Base-by-base conservation (phyloP, 2,888 invertebrate genomes). In the Amaurobius ferox region DNA sequence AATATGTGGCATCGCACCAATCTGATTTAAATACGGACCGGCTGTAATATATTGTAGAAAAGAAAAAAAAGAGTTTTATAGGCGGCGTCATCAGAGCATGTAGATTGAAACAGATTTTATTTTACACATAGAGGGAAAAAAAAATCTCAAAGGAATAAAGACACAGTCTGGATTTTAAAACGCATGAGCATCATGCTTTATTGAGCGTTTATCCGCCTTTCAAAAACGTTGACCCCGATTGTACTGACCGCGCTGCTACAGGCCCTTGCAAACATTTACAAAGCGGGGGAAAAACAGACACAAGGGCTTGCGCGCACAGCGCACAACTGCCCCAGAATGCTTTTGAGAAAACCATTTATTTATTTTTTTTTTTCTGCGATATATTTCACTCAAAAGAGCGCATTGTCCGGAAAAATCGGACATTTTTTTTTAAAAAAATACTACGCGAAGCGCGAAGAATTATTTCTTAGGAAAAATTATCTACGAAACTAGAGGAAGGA, bases 151-250 rank as follows among this genome's bases (percentile, higher is more conserved):
- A 35, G 11, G 35, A 35, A 35, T 35, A 11, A 35, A 35, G 11
- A 35, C 11, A 11, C 35, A 35, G 35, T 7, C 35, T 16, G 16
- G 44, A 44, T 44, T 44, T 16, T 44, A 11, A 11, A 13, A 44
- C 44, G 44, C 44, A 44, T 44, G 44, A 44, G 44, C n/a, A 44
- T n/a, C 44, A 44, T 16, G 44, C 44, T 44, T 44, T 44, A 44
- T n/a, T 5, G 44, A 11, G 44, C 16, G 35, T 19, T 67, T 7
- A 26, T n/a, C 16, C 16, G 19, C 76, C 64, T 26, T 76, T 76
- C 32, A 76, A 11, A 76, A 44, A 76, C 76, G 32, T 44, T 76
- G 76, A 76, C 76, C 76, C 76, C 66, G 26, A 67, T 76, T 28
- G 28, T 40, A 19, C 35, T 67, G 1, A 19, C 32, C 67, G 67